phyloP scores from a whole-genome alignment of 2,797 vertebrate genomes.

The Cryptoprocta ferox region DNA sequence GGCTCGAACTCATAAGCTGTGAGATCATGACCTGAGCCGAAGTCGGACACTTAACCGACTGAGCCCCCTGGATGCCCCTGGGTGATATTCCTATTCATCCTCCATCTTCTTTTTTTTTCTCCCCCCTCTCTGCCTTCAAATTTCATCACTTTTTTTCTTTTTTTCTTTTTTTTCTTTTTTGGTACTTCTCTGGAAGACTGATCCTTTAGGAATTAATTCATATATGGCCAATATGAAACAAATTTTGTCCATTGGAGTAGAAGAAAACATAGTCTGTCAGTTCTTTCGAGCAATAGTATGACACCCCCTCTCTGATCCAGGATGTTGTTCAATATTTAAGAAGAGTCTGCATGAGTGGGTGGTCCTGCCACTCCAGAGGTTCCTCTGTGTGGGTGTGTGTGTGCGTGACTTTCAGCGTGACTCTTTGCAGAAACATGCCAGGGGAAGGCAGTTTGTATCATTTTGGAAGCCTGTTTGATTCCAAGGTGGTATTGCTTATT shows the following conservation, averaged over 20 bases:
- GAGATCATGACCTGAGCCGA: no score
- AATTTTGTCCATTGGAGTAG: background rate
- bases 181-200: background rate
- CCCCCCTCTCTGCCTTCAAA: background rate
- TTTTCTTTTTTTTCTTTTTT: background rate
- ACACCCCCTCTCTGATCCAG: background rate
- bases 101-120: background rate
- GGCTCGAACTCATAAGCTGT: no score
- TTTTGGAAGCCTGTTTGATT: slow-evolving; percentile 59
- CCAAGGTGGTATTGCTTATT: background rate
- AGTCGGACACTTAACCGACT: no score
- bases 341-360: slow-evolving; percentile 30
- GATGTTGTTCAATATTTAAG: slow-evolving; percentile 42
- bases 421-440: slow-evolving; percentile 5
- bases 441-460: slow-evolving; percentile 57
- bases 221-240: background rate
- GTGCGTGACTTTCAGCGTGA: background rate
- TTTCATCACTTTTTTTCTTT: background rate
- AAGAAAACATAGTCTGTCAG: background rate
- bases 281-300: background rate
- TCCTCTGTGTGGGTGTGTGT: background rate
- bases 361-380: slow-evolving; percentile 26
- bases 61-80: no score
- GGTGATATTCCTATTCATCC: background rate
- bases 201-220: slow-evolving; percentile 10